Evolutionary conservation across 2,888 invertebrate genomes (phyloP).

Genomic region (Eupithecia inturbata): DNA sequence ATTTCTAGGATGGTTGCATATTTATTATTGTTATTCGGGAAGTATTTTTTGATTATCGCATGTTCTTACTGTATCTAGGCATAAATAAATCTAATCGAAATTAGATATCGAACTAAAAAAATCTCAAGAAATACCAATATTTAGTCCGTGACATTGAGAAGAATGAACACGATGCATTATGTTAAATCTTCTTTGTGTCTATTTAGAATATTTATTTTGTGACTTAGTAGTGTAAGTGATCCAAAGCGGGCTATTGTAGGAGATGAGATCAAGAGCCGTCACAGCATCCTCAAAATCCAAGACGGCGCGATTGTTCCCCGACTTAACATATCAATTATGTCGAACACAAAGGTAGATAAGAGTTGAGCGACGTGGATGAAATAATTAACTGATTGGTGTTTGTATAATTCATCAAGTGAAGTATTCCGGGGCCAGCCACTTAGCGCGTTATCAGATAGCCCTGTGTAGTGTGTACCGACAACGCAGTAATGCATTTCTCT

Average conservation of each 20-base stretch:
- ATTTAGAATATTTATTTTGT: conserved; percentile 46
- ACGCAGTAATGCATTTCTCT: conserved; percentile 70
- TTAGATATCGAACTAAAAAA: neutral
- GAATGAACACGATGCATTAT: conserved; percentile 70
- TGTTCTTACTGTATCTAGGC: neutral
- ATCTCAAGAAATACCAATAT: conserved; percentile 57
- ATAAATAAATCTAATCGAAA: neutral
- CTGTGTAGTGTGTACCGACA: conserved; percentile 63
- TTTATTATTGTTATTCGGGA: neutral
- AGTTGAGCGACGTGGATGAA: conserved; percentile 82
- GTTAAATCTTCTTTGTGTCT: conserved; percentile 74
- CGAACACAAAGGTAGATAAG: conserved; percentile 79
- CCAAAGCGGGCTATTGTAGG: conserved; percentile 48
- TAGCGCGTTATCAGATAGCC: conserved; percentile 75
- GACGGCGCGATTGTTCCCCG: conserved; percentile 79
- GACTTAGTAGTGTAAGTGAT: conserved; percentile 54
- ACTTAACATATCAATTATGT: conserved; percentile 84
- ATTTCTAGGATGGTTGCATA: neutral
- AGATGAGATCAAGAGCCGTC: conserved; percentile 37
- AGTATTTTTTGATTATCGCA: neutral
- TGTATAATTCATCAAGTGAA: conserved; percentile 81
- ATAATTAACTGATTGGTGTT: conserved; percentile 84
- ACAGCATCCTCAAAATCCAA: conserved; percentile 54
- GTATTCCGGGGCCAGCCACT: conserved; percentile 69
- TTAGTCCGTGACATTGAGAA: conserved; percentile 59